A percentile compares a stretch with the other conserved stretches of the same genome.
Conservation (phyloP, 2,113 vertebrate genomes). For the Alces alces region DNA sequence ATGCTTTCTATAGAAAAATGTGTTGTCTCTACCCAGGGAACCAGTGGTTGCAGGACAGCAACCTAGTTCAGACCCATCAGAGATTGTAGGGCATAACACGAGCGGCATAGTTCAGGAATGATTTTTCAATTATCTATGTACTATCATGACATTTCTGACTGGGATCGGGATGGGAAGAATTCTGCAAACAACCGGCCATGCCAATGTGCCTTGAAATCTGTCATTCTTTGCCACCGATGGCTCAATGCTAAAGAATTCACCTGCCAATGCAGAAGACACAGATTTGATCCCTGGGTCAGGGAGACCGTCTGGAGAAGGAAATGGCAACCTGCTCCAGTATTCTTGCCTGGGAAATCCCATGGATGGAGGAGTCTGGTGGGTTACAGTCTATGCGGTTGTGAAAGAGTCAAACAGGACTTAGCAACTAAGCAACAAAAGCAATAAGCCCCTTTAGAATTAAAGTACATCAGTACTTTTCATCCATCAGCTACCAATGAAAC, state of each 20-base stretch:
- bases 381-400: not conserved
- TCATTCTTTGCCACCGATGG: not conserved
- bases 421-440: not conserved
- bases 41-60: not conserved
- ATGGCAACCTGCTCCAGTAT: not conserved
- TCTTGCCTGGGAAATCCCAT: not conserved
- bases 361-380: not conserved
- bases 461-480: not conserved
- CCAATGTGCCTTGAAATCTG: fast-evolving
- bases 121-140: not conserved
- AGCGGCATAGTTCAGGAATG: not conserved
- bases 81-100: fast-evolving
- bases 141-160: not conserved
- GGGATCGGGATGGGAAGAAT: not conserved
- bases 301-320: not conserved
- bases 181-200: not conserved
- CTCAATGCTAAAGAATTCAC: not conserved
- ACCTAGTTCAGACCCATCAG: not conserved
- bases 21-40: not conserved
- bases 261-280: not conserved
- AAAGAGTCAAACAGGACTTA: not conserved
- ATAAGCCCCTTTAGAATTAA: not conserved
- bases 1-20: not conserved
- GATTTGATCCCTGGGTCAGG: not conserved
- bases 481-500: not conserved